Evolutionary conservation across 2,888 invertebrate species (phyloP).

Genomic region (Holacanthella duospinosa): DNA sequence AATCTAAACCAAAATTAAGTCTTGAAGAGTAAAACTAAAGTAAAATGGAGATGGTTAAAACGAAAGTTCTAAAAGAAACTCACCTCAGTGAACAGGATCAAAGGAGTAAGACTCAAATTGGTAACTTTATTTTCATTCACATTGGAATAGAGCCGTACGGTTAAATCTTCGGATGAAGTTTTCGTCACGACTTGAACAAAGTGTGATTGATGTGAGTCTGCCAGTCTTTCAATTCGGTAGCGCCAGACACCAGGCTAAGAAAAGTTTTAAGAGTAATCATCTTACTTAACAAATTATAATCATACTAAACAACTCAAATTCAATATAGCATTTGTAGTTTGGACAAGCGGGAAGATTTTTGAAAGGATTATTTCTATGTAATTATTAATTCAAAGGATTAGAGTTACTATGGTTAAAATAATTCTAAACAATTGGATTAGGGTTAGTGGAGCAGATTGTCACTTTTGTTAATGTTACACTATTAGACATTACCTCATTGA

Average conservation of each 20-base stretch:
- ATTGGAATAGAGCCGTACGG: conserved; percentile 33
- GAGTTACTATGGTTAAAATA: not conserved
- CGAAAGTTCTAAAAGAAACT: not conserved
- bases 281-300: not conserved
- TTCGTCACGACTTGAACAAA: conserved; percentile 37
- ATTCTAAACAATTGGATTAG: not conserved
- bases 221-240: conserved; percentile 36
- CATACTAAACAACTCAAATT: not conserved
- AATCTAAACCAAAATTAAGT: not conserved
- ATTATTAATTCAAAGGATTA: not conserved
- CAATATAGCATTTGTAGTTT: not conserved
- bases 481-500: conserved; percentile 27
- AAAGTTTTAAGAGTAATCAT: too few species aligned
- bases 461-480: too few species aligned
- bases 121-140: conserved; percentile 31
- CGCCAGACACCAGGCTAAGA: conserved; percentile 36
- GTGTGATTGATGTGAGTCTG: conserved; percentile 37
- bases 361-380: too few species aligned
- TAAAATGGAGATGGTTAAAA: too few species aligned
- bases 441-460: too few species aligned
- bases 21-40: not conserved
- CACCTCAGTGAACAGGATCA: conserved; percentile 34
- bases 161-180: conserved; percentile 36
- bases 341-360: too few species aligned
- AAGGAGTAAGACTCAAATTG: conserved; percentile 34